These are phyloP conservation scores for Desmophyllum pertusum DNA, from an alignment of 92 coral and sea anemone species.

Conservation along the genomic window DNA sequence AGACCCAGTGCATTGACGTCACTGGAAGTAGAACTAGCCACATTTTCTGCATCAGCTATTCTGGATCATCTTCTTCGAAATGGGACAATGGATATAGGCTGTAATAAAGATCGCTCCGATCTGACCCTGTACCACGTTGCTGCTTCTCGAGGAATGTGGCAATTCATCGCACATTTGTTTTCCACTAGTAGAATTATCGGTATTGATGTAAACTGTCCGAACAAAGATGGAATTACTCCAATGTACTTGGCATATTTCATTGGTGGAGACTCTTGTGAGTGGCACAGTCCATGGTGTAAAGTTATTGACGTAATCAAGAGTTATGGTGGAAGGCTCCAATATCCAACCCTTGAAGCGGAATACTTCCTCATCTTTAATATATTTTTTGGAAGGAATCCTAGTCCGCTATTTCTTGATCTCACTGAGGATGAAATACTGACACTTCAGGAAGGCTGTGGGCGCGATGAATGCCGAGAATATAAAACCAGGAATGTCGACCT, in stretches of 20 bases:
- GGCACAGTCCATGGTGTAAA: constrained; percentile 57
- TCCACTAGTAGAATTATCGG: constrained; percentile 14
- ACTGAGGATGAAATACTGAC: constrained; percentile 12
- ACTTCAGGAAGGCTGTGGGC: constrained; percentile 10
- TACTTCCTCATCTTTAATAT: constrained; percentile 53
- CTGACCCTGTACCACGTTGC: constrained; percentile 62
- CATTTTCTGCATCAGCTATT: constrained; percentile 42
- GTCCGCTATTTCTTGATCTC: constrained; percentile 24
- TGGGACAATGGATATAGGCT: constrained; percentile 29
- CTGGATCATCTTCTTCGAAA: constrained; percentile 30
- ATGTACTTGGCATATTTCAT: constrained; percentile 54
- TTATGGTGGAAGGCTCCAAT: constrained; percentile 44
- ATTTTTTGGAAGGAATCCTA: constrained; percentile 33
- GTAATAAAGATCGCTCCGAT: constrained; percentile 17
- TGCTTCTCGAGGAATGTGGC: constrained; percentile 66
- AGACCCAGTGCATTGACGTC: constrained; percentile 17
- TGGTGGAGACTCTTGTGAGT: constrained; percentile 30
- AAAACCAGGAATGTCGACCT: background rate
- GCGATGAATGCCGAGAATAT: constrained; percentile 15
- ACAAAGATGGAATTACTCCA: constrained; percentile 65
- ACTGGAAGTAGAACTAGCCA: constrained; percentile 50
- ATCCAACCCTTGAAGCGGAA: constrained; percentile 56
- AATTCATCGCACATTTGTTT: constrained; percentile 37
- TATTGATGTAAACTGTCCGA: constrained; percentile 52
- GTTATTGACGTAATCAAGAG: constrained; percentile 29